Percentiles rank a stretch among this genome's conserved stretches.
Conservation (phyloP, 2,113 vertebrate species). For the Zosterops hypoxanthus region DNA sequence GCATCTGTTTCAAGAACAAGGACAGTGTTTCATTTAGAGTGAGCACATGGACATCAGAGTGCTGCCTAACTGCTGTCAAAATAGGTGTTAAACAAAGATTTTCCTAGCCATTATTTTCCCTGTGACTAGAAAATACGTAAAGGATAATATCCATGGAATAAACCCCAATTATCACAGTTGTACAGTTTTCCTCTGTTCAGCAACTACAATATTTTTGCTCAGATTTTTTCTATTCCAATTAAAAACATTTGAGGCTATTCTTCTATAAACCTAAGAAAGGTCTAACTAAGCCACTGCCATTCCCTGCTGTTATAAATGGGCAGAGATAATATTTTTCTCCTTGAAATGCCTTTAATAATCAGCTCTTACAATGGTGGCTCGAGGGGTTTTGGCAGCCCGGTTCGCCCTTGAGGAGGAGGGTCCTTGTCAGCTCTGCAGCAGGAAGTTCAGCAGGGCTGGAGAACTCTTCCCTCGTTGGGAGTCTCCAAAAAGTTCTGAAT, state of each 20-base stretch:
- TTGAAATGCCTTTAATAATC: too few relatives aligned
- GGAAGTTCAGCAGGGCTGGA: too few relatives aligned
- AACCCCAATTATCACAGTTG: not conserved
- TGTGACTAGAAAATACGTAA: not conserved
- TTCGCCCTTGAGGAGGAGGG: too few relatives aligned
- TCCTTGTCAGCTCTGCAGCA: too few relatives aligned
- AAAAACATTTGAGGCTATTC: constrained; percentile 1
- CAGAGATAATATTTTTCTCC: too few relatives aligned
- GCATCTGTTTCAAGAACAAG: constrained; percentile 22
- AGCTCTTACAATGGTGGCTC: too few relatives aligned
- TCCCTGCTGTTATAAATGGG: not conserved
- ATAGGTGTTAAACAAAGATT: not conserved
- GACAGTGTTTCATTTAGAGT: not conserved
- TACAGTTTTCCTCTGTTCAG: not conserved
- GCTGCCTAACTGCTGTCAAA: constrained; percentile 20
- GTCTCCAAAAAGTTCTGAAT: too few relatives aligned
- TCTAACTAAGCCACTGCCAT: not conserved
- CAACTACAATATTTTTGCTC: not conserved
- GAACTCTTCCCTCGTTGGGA: too few relatives aligned
- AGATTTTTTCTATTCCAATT: not conserved
- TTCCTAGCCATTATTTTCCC: constrained; percentile 16
- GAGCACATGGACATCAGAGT: not conserved
- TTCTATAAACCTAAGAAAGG: not conserved
- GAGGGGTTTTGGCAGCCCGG: too few relatives aligned
- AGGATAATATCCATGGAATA: not conserved